Percentiles rank a stretch among this genome's conserved stretches.
Evolutionary conservation across 2,113 vertebrate species (phyloP).

Genomic region (Herpetotheres cachinnans): DNA sequence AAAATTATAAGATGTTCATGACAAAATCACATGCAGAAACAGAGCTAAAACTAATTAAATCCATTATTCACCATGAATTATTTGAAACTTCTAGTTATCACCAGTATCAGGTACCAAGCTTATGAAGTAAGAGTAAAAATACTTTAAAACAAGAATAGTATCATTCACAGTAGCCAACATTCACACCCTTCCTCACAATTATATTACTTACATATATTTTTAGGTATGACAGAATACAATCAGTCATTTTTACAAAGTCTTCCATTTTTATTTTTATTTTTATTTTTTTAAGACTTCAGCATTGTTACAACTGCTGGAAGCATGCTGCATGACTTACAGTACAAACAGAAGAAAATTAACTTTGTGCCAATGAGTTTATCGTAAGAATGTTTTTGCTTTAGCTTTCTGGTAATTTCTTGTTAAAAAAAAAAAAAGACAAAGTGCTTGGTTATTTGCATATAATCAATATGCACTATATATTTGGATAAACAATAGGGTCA

Average conservation of each 20-base stretch:
- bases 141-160: background rate
- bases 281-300: background rate
- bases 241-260: background rate
- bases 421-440: background rate
- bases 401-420: background rate
- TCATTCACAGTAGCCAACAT: background rate
- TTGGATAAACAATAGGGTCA: background rate
- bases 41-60: slow-evolving; percentile 6
- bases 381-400: background rate
- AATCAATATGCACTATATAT: background rate
- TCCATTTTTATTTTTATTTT: slow-evolving; percentile 9
- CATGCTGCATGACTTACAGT: background rate
- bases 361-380: background rate
- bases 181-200: background rate
- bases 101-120: background rate
- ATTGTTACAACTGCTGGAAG: background rate
- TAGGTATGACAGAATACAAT: background rate
- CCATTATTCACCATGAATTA: background rate
- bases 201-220: background rate
- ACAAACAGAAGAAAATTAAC: background rate
- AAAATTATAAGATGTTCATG: background rate
- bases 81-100: background rate
- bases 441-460: background rate
- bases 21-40: slow-evolving; percentile 24
- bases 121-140: background rate